Conservation (phyloP, 2,888 invertebrate genomes). For the Elaeidobius kamerunicus region DNA sequence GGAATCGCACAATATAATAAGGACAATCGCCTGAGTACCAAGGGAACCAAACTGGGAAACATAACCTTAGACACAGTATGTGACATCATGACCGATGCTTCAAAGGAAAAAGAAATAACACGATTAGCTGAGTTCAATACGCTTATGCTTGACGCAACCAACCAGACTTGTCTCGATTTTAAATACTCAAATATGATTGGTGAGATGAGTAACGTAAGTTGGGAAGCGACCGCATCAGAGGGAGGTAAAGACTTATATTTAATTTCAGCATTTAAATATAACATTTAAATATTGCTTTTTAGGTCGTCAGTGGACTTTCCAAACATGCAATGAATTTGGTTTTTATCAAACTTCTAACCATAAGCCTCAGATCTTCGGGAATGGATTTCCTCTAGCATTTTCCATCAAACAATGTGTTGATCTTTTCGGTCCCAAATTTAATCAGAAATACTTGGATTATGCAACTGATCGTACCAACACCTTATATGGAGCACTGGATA, state of each 20-base stretch:
- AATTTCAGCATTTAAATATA: too few relatives aligned
- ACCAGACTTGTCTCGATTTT: slow-evolving; percentile 78
- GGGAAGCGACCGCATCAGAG: slow-evolving; percentile 61
- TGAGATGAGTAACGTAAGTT: slow-evolving; percentile 63
- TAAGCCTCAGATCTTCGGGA: slow-evolving; percentile 64
- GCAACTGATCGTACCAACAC: slow-evolving; percentile 71
- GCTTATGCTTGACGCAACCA: slow-evolving; percentile 61
- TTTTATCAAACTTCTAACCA: slow-evolving; percentile 87
- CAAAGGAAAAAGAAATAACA: slow-evolving; percentile 57
- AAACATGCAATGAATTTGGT: slow-evolving; percentile 95
- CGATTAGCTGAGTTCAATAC: slow-evolving; percentile 72
- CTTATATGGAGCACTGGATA: slow-evolving; percentile 73
- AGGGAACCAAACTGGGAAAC: slow-evolving; percentile 58
- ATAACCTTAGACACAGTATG: slow-evolving; percentile 82
- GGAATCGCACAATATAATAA: slow-evolving; percentile 90
- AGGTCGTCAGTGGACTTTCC: slow-evolving; percentile 86
- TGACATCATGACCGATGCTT: slow-evolving; percentile 65
- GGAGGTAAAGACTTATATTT: slow-evolving; percentile 53
- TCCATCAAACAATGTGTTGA: slow-evolving; percentile 80
- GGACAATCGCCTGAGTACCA: slow-evolving; percentile 74
- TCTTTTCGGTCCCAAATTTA: slow-evolving; percentile 74
- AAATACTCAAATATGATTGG: slow-evolving; percentile 74
- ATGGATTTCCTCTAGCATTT: slow-evolving; percentile 72
- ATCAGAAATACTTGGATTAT: slow-evolving; percentile 56
- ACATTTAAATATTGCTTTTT: too few relatives aligned